Evolutionary conservation across 2,797 vertebrate species (phyloP).

Genomic region (Trichosurus vulpecula): DNA sequence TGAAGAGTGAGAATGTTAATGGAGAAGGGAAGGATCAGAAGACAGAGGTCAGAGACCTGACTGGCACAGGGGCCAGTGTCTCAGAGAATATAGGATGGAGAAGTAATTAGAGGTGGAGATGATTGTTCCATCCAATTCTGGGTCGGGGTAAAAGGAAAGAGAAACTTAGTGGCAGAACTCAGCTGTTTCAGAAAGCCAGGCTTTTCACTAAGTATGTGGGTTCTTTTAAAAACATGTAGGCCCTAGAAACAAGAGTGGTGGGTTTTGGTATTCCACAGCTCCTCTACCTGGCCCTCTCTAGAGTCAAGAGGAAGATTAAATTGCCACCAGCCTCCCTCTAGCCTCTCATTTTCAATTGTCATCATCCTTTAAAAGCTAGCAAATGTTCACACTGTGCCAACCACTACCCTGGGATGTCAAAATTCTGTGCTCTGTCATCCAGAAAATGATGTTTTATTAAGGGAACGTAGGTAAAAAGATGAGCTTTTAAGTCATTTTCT

Average conservation of each 20-base stretch:
- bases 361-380: neutral
- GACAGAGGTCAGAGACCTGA: neutral
- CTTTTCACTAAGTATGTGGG: neutral
- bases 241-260: neutral
- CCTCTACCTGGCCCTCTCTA: neutral
- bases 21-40: neutral
- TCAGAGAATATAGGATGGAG: neutral
- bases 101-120: neutral
- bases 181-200: neutral
- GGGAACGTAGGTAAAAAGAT: neutral
- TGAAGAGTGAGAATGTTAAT: neutral
- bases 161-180: neutral
- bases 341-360: neutral
- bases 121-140: neutral
- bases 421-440: neutral
- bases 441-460: neutral
- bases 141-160: neutral
- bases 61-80: neutral
- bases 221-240: neutral
- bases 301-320: neutral
- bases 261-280: neutral
- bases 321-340: neutral
- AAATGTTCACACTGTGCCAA: neutral
- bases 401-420: neutral
- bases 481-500: neutral